Evolutionary conservation across 2,888 invertebrate species (phyloP).

Genomic region (Drosophila villosipedis): DNA sequence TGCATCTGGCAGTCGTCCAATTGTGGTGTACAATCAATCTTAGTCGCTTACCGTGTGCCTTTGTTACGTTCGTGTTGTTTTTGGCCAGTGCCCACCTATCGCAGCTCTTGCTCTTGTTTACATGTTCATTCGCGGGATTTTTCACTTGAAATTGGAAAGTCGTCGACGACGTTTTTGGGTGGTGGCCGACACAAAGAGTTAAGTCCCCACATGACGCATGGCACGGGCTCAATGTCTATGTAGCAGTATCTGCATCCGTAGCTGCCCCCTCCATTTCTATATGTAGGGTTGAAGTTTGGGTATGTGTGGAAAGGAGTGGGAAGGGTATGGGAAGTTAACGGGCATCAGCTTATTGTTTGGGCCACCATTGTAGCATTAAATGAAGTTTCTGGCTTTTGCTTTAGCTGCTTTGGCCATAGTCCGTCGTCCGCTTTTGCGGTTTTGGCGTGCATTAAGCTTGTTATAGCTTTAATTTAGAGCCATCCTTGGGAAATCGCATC

Average conservation of each 20-base stretch:
- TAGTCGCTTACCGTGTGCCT: slow-evolving; percentile 33
- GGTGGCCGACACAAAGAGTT: slow-evolving; percentile 61
- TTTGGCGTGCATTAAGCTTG: slow-evolving; percentile 73
- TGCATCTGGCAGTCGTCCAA: slow-evolving; percentile 14
- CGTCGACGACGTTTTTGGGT: slow-evolving; percentile 55
- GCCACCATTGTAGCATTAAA: slow-evolving; percentile 71
- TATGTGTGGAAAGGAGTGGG: too few species aligned
- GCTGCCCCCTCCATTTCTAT: not conserved
- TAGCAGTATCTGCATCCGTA: slow-evolving; percentile 11
- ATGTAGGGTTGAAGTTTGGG: not conserved
- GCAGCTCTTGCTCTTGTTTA: slow-evolving; percentile 62
- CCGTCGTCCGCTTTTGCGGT: slow-evolving; percentile 48
- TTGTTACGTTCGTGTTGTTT: slow-evolving; percentile 36
- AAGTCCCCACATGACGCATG: slow-evolving; percentile 65
- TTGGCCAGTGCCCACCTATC: slow-evolving; percentile 65
- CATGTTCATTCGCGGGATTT: slow-evolving; percentile 81
- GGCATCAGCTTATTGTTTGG: slow-evolving; percentile 57
- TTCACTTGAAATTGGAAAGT: slow-evolving; percentile 81
- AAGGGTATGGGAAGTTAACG: not conserved
- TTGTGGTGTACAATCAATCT: slow-evolving; percentile 24
- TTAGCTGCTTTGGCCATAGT: not conserved
- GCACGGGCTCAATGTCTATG: slow-evolving; percentile 6
- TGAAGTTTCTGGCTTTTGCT: slow-evolving; percentile 64
- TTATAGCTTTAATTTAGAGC: slow-evolving; percentile 76
- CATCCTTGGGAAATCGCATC: slow-evolving; percentile 76